Percentiles rank a stretch among this genome's conserved stretches.
phyloP scores from a whole-genome alignment of 2,888 invertebrate genomes.

The Scaptomyza cyrtandrae region DNA sequence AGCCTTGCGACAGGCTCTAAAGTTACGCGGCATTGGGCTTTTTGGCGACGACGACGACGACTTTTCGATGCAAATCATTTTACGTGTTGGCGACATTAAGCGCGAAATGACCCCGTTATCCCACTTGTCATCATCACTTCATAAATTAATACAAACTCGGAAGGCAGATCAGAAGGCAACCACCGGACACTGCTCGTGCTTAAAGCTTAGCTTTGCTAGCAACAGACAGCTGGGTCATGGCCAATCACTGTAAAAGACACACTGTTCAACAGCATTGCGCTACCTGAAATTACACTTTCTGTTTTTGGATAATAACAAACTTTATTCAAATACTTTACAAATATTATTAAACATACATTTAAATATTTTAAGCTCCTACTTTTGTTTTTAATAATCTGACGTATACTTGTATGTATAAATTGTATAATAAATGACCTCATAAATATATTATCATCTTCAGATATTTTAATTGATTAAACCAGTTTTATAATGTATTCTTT shows the following conservation, averaged over 20 bases:
- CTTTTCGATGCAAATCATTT: constrained; percentile 79
- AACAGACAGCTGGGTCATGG: constrained; percentile 46
- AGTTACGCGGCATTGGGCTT: constrained; percentile 68
- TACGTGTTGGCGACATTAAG: constrained; percentile 83
- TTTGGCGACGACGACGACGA: constrained; percentile 39
- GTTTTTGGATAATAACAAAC: no score
- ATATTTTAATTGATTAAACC: constrained; percentile 19
- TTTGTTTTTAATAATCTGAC: no score
- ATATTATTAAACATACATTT: no score
- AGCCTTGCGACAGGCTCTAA: constrained; percentile 72
- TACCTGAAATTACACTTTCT: no score
- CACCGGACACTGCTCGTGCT: constrained; percentile 15
- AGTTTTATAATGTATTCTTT: constrained; percentile 13
- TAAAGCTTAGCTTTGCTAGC: constrained; percentile 24
- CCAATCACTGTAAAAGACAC: constrained; percentile 8
- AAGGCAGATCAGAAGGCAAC: constrained; percentile 45
- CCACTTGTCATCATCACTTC: constrained; percentile 82
- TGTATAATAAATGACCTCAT: constrained; percentile 1
- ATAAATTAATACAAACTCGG: constrained; percentile 78
- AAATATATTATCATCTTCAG: constrained; percentile 9
- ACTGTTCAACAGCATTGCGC: constrained; percentile 15
- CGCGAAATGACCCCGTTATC: constrained; percentile 82
- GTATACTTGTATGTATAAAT: not conserved
- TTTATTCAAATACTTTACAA: no score
- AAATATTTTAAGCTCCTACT: no score